These are phyloP conservation scores for Piaya cayana DNA, from an alignment of 2,113 vertebrate genomes.

Conservation along the genomic window DNA sequence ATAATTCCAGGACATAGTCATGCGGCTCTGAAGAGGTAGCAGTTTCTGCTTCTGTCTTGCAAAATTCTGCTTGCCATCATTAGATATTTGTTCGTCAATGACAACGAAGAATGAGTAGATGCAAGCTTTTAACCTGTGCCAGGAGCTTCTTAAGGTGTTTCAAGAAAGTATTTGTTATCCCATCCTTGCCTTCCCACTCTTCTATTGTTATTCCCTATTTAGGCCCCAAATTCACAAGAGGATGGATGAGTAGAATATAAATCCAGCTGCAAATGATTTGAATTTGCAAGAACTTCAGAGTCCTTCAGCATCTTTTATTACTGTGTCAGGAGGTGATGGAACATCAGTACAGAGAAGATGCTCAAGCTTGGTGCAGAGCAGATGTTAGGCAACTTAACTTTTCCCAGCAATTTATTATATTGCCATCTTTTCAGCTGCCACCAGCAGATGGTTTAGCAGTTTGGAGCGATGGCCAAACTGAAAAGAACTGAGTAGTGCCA, in stretches of 20 bases:
- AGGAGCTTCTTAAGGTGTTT: background rate
- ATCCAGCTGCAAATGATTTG: background rate
- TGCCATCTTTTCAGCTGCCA: slow-evolving; percentile 12
- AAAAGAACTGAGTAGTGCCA: slow-evolving; percentile 15
- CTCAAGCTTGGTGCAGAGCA: background rate
- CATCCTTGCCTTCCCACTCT: background rate
- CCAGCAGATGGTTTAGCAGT: slow-evolving; percentile 53
- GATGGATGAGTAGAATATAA: background rate
- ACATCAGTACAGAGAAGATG: slow-evolving; percentile 14
- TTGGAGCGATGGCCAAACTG: slow-evolving; percentile 11
- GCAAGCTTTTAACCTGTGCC: background rate
- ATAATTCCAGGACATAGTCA: background rate
- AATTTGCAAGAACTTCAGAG: slow-evolving; percentile 25
- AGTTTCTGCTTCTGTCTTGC: slow-evolving; percentile 17
- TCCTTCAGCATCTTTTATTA: background rate
- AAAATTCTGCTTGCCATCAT: slow-evolving; percentile 11
- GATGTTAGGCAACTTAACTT: slow-evolving; percentile 46
- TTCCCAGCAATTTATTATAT: slow-evolving; percentile 46
- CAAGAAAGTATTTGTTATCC: background rate
- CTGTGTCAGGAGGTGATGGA: background rate
- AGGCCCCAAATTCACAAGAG: background rate
- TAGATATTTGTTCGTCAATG: slow-evolving; percentile 24
- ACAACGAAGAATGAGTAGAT: background rate
- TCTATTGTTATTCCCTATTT: background rate
- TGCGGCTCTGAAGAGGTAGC: background rate